These are phyloP conservation scores for Hymenochirus boettgeri DNA, from an alignment of 2,113 vertebrate genomes.

Conservation along the genomic window DNA sequence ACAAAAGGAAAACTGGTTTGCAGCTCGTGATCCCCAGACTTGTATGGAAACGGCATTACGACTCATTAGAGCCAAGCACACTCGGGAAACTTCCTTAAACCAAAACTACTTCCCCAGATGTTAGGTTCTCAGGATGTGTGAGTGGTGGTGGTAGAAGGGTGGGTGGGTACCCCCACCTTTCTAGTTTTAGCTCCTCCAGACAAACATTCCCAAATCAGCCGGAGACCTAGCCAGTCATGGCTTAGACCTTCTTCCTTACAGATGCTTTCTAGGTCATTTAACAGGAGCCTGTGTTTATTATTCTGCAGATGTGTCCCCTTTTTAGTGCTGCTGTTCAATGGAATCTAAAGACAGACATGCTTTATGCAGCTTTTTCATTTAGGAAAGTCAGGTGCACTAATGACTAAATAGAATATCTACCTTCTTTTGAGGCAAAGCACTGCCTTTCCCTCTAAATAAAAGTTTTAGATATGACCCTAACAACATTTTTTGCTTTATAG, in stretches of 20 bases:
- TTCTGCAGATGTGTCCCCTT: slow-evolving; percentile 67
- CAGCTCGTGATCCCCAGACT: slow-evolving; percentile 36
- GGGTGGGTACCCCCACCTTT: slow-evolving; percentile 54
- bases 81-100: slow-evolving; percentile 70
- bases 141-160: slow-evolving; percentile 17
- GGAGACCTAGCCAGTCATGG: slow-evolving; percentile 53
- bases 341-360: slow-evolving; percentile 45
- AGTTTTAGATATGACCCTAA: too few species aligned
- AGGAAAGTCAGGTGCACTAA: slow-evolving; percentile 3
- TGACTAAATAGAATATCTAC: too few species aligned
- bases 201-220: slow-evolving; percentile 66
- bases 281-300: slow-evolving; percentile 72
- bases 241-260: slow-evolving; percentile 54
- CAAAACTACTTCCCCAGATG: slow-evolving; percentile 93
- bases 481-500: too few species aligned
- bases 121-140: slow-evolving; percentile 82
- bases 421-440: too few species aligned
- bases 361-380: slow-evolving; percentile 20
- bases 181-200: slow-evolving; percentile 64
- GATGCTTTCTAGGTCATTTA: slow-evolving; percentile 77
- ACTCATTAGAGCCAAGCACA: slow-evolving; percentile 84
- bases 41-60: slow-evolving; percentile 82
- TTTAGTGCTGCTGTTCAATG: slow-evolving; percentile 27
- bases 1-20: neutral
- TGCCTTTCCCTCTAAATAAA: too few species aligned